These are phyloP conservation scores for Omphaloscelis lunosa DNA, from an alignment of 2,888 invertebrate genomes.

Conservation along the genomic window DNA sequence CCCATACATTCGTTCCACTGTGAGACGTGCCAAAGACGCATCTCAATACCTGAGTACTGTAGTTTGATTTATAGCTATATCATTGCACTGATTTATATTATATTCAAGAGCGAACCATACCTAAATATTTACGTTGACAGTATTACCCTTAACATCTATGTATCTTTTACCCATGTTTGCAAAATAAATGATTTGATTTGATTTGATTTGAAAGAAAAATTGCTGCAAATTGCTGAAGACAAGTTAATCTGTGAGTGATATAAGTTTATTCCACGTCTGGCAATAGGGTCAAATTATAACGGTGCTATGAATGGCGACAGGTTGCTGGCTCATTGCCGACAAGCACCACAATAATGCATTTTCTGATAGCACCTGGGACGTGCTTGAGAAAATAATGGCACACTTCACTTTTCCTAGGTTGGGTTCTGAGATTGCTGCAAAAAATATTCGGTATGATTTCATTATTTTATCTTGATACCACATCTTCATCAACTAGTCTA, in stretches of 20 bases:
- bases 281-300: conserved; percentile 42
- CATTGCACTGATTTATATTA: conserved; percentile 11
- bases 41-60: too few species aligned
- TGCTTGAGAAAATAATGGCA: conserved; percentile 23
- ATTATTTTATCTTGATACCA: background rate
- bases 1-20: too few species aligned
- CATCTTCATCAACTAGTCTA: background rate
- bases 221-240: conserved; percentile 27
- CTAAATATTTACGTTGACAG: background rate
- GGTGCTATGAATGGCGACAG: conserved; percentile 43
- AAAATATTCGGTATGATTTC: background rate
- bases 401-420: background rate
- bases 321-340: conserved; percentile 34
- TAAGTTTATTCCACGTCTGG: conserved; percentile 33
- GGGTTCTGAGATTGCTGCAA: background rate
- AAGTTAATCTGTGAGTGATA: conserved; percentile 33
- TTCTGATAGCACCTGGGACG: conserved; percentile 32
- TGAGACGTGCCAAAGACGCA: background rate
- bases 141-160: conserved; percentile 11
- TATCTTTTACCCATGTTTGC: too few species aligned
- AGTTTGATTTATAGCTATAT: background rate
- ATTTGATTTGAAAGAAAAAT: conserved; percentile 41
- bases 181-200: too few species aligned
- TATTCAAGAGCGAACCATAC: conserved; percentile 4
- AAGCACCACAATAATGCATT: conserved; percentile 47